A percentile compares a stretch with the other conserved stretches of the same genome.
These are phyloP conservation scores for Micromys minutus DNA, from an alignment of 2,113 vertebrate genomes.

Conservation along the genomic window DNA sequence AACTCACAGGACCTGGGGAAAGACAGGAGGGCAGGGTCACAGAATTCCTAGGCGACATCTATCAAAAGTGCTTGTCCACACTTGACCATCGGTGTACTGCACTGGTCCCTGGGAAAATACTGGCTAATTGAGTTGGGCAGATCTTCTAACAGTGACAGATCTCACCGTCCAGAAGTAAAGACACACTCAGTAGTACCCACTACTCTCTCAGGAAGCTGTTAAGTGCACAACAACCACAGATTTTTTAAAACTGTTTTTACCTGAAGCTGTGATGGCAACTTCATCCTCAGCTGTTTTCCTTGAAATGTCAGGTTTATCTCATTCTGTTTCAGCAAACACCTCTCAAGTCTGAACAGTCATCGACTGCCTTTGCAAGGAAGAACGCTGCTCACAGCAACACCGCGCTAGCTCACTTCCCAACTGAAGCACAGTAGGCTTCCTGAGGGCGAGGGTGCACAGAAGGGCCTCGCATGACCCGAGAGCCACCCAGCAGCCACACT, in stretches of 20 bases:
- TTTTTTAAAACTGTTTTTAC: constrained; percentile 34
- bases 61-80: constrained; percentile 8
- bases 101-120: neutral
- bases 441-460: neutral
- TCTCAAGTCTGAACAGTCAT: constrained; percentile 27
- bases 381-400: neutral
- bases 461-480: neutral
- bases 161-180: constrained; percentile 1
- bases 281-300: neutral
- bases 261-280: constrained; percentile 19
- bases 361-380: constrained; percentile 19
- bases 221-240: constrained; percentile 17
- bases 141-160: constrained; percentile 12
- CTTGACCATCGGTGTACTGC: neutral
- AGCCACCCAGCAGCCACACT: neutral
- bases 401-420: neutral
- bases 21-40: neutral
- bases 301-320: constrained; percentile 3
- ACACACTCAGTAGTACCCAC: neutral
- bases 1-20: constrained; percentile 1
- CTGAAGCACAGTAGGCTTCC: neutral
- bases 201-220: constrained; percentile 31
- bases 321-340: constrained; percentile 40
- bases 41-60: constrained; percentile 18
- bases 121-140: neutral